phyloP scores from a whole-genome alignment of 2,888 invertebrate species.

The Aspidiotus rigidus region DNA sequence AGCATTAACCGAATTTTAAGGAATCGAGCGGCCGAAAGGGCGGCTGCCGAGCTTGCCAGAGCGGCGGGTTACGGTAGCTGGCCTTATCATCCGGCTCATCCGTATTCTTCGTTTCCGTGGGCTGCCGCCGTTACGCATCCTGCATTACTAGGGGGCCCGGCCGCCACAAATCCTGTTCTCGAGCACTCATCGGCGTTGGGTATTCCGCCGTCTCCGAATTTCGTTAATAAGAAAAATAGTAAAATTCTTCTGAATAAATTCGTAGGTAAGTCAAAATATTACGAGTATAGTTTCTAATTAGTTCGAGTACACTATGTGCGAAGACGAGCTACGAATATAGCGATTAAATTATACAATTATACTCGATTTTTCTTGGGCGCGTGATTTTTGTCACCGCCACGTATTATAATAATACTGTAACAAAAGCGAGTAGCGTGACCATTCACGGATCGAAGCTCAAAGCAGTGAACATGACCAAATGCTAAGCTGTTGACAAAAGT shows the following conservation, averaged over 20 bases:
- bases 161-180: slow-evolving; percentile 39
- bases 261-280: slow-evolving; percentile 36
- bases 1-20: slow-evolving; percentile 93
- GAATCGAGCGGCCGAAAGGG: slow-evolving; percentile 90
- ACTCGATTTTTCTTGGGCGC: too few relatives aligned
- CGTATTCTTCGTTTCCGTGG: slow-evolving; percentile 55
- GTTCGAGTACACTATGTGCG: too few relatives aligned
- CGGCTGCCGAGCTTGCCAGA: slow-evolving; percentile 88
- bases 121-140: slow-evolving; percentile 90
- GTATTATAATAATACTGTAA: not conserved
- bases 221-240: slow-evolving; percentile 38
- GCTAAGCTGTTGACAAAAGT: slow-evolving; percentile 9
- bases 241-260: slow-evolving; percentile 39
- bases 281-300: too few relatives aligned
- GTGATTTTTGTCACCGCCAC: too few relatives aligned
- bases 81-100: slow-evolving; percentile 53
- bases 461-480: slow-evolving; percentile 4
- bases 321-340: too few relatives aligned
- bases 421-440: slow-evolving; percentile 2
- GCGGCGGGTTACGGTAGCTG: slow-evolving; percentile 71
- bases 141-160: slow-evolving; percentile 71
- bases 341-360: too few relatives aligned
- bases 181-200: slow-evolving; percentile 37
- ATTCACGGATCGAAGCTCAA: slow-evolving; percentile 4
- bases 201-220: slow-evolving; percentile 25